Evolutionary conservation across 2,888 invertebrate species (phyloP).

Genomic region (Xylophagus ater): DNA sequence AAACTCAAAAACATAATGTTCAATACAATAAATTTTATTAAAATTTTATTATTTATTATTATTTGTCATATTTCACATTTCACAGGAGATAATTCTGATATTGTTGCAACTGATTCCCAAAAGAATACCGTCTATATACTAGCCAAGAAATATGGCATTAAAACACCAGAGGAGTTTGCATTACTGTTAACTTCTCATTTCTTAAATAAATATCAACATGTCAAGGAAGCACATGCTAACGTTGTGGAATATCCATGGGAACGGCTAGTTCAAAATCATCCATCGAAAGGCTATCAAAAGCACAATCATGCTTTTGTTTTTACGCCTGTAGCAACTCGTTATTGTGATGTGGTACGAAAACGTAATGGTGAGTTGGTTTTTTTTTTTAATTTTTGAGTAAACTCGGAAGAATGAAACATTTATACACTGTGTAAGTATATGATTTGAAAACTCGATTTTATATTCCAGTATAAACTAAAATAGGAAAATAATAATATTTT

Average conservation of each 20-base stretch:
- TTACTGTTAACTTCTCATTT: conserved; percentile 63
- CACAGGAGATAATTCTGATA: conserved; percentile 62
- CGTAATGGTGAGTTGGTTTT: conserved; percentile 49
- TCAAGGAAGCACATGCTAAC: conserved; percentile 55
- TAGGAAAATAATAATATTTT: conserved; percentile 2
- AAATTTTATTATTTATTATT: background rate
- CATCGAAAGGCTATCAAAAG: conserved; percentile 39
- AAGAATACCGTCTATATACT: conserved; percentile 71
- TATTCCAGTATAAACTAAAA: background rate
- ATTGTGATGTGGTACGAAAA: conserved; percentile 55
- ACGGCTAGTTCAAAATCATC: conserved; percentile 45
- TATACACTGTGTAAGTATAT: too few species aligned
- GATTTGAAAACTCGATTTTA: too few species aligned
- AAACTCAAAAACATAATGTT: too few species aligned
- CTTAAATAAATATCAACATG: conserved; percentile 62
- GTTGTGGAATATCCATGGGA: conserved; percentile 71
- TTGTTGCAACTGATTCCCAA: conserved; percentile 72
- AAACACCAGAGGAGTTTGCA: conserved; percentile 66
- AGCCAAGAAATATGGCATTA: conserved; percentile 66
- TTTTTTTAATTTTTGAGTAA: too few species aligned
- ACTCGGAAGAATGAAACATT: too few species aligned
- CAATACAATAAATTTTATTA: too few species aligned
- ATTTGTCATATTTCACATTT: background rate
- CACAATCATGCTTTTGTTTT: conserved; percentile 72
- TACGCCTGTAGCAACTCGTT: conserved; percentile 53